phyloP scores from a whole-genome alignment of 2,113 vertebrate species.

The Pionites leucogaster region DNA sequence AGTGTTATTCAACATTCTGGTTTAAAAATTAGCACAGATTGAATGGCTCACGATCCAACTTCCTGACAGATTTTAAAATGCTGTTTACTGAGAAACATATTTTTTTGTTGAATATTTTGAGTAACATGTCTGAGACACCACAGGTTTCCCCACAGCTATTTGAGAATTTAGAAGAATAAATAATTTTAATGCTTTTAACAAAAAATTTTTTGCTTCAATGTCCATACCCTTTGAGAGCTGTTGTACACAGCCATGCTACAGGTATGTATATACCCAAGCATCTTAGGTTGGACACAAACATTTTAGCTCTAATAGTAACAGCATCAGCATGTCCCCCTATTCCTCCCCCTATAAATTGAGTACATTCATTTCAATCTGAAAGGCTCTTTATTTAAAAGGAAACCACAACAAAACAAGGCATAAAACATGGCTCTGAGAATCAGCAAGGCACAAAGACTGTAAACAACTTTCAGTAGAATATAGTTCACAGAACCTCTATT shows the following conservation, averaged over 20 bases:
- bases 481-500: not conserved
- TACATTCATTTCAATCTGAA: not conserved
- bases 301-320: not conserved
- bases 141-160: not conserved
- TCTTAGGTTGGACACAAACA: not conserved
- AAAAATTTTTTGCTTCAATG: not conserved
- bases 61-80: constrained; percentile 9
- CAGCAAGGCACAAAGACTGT: not conserved
- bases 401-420: not conserved
- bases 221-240: not conserved
- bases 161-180: not conserved
- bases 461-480: not conserved
- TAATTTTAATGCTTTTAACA: not conserved
- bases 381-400: not conserved
- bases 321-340: not conserved
- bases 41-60: not conserved
- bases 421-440: not conserved
- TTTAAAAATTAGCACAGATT: constrained; percentile 33
- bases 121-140: not conserved
- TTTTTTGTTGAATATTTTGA: not conserved
- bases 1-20: constrained; percentile 8
- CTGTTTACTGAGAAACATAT: not conserved
- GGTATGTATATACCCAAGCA: not conserved
- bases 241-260: not conserved
- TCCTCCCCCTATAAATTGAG: not conserved